Conservation (phyloP, 2,888 invertebrate species). For the Strigamia crassipes region DNA sequence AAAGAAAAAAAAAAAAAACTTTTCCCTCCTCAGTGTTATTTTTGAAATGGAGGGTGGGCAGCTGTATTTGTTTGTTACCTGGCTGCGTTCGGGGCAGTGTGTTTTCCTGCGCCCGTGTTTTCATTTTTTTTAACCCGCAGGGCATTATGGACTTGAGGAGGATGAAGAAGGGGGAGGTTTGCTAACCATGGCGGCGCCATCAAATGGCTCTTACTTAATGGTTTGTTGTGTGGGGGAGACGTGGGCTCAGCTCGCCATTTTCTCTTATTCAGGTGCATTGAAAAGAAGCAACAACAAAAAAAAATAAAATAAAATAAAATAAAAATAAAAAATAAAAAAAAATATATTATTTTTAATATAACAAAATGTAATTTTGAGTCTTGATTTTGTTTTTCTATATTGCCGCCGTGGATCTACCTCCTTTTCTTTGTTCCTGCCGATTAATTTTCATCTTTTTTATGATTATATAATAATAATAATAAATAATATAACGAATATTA, state of each 20-base stretch:
- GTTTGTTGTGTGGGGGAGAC: slow-evolving; percentile 14
- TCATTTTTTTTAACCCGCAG: slow-evolving; percentile 35
- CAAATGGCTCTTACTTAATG: slow-evolving; percentile 39
- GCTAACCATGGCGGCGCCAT: slow-evolving; percentile 28
- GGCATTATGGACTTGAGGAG: slow-evolving; percentile 42
- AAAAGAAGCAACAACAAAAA: background rate
- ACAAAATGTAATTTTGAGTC: slow-evolving; percentile 27
- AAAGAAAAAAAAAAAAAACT: no score
- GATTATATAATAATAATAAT: slow-evolving; percentile 27
- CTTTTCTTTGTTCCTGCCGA: slow-evolving; percentile 33
- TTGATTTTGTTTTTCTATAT: background rate
- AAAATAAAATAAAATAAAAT: background rate
- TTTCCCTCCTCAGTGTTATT: slow-evolving; percentile 35
- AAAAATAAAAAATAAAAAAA: background rate
- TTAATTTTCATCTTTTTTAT: slow-evolving; percentile 33
- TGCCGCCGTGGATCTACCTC: slow-evolving; percentile 37
- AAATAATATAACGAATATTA: background rate
- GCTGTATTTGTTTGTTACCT: slow-evolving; percentile 42
- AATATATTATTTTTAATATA: slow-evolving; percentile 14
- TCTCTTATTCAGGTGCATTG: slow-evolving; percentile 15
- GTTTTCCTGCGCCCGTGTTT: slow-evolving; percentile 15
- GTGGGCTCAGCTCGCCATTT: slow-evolving; percentile 38
- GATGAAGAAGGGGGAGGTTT: slow-evolving; percentile 41
- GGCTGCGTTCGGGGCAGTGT: slow-evolving; percentile 6
- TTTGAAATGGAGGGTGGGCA: slow-evolving; percentile 40